Conservation (phyloP, 2,888 invertebrate genomes). For the Thymelicus lineola region DNA sequence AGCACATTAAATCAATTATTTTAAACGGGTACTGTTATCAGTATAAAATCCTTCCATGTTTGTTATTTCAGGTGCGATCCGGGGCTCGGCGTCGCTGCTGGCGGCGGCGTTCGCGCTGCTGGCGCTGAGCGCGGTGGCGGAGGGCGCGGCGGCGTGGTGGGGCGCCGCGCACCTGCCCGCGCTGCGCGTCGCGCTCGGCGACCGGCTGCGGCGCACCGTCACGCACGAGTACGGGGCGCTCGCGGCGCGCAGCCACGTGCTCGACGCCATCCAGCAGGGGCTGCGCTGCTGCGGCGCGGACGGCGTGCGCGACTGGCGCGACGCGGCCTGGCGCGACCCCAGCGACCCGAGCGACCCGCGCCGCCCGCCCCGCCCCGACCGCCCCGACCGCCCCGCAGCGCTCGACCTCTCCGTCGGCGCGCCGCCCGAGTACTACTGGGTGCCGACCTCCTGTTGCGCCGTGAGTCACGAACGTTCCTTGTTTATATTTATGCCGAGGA, state of each 20-base stretch:
- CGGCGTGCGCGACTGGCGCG: constrained; percentile 96
- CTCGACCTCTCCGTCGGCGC: constrained; percentile 72
- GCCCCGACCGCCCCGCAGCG: constrained; percentile 41
- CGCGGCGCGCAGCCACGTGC: constrained; percentile 62
- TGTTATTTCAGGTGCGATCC: constrained; percentile 54
- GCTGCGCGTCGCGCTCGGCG: constrained; percentile 61
- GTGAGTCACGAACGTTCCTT: constrained; percentile 35
- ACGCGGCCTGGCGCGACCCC: constrained; percentile 62
- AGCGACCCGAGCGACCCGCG: constrained; percentile 41
- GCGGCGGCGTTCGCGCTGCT: constrained; percentile 70
- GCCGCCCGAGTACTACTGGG: constrained; percentile 62
- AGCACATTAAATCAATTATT: too few species aligned
- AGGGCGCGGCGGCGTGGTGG: constrained; percentile 74
- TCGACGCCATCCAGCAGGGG: constrained; percentile 72
- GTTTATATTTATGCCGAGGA: background rate
- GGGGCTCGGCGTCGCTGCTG: constrained; percentile 64
- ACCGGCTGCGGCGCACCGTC: constrained; percentile 57
- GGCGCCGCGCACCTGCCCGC: constrained; percentile 70
- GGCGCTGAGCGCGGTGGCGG: constrained; percentile 69
- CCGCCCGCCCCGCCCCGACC: constrained; percentile 33
- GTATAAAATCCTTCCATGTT: constrained; percentile 28
- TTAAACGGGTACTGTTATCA: too few species aligned
- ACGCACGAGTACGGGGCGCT: constrained; percentile 66
- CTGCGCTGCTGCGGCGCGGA: constrained; percentile 97
- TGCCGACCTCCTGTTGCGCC: constrained; percentile 70